A percentile compares a stretch with the other conserved stretches of the same genome.
Conservation (phyloP, 2,888 invertebrate genomes). For the Nebria salina region DNA sequence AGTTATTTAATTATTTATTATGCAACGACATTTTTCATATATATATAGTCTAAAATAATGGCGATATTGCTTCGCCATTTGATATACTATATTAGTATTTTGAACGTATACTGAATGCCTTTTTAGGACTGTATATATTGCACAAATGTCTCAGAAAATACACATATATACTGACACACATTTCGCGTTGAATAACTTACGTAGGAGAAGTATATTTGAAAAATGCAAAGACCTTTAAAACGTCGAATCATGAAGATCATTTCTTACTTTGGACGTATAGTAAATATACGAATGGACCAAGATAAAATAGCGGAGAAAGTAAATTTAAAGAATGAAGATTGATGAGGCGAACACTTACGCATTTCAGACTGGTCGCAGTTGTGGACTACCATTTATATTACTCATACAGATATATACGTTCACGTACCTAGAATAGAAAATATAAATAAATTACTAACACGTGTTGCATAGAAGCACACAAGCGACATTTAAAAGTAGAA, state of each 20-base stretch:
- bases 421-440: constrained; percentile 11
- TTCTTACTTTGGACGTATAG: constrained; percentile 22
- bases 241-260: background rate
- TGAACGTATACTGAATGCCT: too few species aligned
- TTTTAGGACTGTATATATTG: too few species aligned
- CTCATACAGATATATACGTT: background rate
- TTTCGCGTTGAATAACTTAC: too few species aligned
- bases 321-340: constrained; percentile 45
- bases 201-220: background rate
- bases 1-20: too few species aligned
- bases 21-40: too few species aligned
- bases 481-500: background rate
- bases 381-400: constrained; percentile 5
- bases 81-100: too few species aligned
- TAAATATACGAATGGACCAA: constrained; percentile 38
- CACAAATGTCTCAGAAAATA: too few species aligned
- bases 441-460: background rate
- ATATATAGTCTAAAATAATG: too few species aligned
- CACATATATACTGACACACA: too few species aligned
- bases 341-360: constrained; percentile 26
- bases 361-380: background rate
- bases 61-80: too few species aligned
- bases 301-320: constrained; percentile 40
- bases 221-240: background rate
- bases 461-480: background rate